Conservation (phyloP, 2,113 vertebrate genomes). For the Glaucomys volans region DNA sequence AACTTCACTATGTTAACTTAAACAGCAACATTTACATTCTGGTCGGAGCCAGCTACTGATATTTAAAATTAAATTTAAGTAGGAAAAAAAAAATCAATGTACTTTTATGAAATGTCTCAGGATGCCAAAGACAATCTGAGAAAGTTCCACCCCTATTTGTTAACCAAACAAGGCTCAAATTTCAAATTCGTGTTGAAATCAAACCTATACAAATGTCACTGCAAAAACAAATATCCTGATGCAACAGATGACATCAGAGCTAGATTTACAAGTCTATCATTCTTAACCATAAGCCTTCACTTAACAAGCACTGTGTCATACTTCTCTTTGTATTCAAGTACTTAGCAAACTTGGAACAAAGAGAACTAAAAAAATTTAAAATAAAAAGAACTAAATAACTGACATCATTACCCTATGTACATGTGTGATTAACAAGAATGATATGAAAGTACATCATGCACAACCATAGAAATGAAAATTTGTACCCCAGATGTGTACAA, state of each 20-base stretch:
- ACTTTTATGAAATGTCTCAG: conserved; percentile 23
- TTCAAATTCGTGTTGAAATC: conserved; percentile 51
- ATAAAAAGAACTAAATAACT: neutral
- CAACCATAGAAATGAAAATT: no score
- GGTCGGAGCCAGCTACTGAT: neutral
- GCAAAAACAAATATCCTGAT: conserved; percentile 59
- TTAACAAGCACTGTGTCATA: neutral
- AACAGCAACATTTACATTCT: neutral
- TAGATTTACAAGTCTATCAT: neutral
- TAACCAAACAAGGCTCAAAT: conserved; percentile 68
- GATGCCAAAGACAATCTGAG: conserved; percentile 34
- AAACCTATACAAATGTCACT: conserved; percentile 59
- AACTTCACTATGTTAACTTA: neutral
- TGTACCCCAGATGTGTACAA: no score
- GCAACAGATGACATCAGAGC: neutral
- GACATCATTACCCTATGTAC: no score
- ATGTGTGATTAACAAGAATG: no score
- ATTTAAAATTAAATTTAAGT: conserved; percentile 16
- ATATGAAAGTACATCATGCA: no score
- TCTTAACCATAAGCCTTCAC: conserved; percentile 2
- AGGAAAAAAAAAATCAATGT: conserved; percentile 4
- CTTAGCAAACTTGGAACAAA: conserved; percentile 33
- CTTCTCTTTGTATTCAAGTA: neutral
- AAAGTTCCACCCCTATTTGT: conserved; percentile 39
- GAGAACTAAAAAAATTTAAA: neutral